Percentiles rank a stretch among this genome's conserved stretches.
Conservation (phyloP, 2,113 vertebrate species). For the Oreochromis niloticus region DNA sequence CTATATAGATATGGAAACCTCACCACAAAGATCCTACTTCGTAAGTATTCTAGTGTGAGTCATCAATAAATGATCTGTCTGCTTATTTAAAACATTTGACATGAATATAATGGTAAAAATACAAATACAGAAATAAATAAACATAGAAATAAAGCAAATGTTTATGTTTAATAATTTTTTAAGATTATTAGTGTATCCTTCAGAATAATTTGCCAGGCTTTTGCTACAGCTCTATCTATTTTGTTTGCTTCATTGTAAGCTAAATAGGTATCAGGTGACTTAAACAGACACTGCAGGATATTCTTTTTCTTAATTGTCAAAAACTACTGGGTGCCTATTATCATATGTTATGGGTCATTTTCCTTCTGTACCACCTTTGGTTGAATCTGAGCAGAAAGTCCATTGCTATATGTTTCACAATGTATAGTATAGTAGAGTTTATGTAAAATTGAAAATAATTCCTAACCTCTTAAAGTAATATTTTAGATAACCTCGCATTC, state of each 20-base stretch:
- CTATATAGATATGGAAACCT: neutral
- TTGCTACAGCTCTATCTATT: neutral
- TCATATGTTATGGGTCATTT: neutral
- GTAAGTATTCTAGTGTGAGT: slow-evolving; percentile 6
- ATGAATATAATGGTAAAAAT: neutral
- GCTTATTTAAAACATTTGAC: neutral
- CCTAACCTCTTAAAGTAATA: neutral
- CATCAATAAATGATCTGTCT: neutral
- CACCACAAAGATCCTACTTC: neutral
- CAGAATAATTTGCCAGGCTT: neutral
- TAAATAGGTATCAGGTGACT: neutral
- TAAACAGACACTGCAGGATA: neutral
- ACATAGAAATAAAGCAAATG: neutral
- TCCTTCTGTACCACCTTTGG: neutral
- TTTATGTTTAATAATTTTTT: neutral
- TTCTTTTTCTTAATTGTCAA: neutral
- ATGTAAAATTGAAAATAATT: neutral
- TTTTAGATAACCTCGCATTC: neutral
- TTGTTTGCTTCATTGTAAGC: neutral
- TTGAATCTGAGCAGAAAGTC: neutral
- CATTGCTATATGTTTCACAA: neutral
- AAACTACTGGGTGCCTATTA: neutral
- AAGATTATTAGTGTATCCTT: neutral
- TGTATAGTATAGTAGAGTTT: neutral
- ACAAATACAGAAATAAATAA: neutral